Conservation (phyloP, 2,888 invertebrate species). For the Andrena chrysosceles region DNA sequence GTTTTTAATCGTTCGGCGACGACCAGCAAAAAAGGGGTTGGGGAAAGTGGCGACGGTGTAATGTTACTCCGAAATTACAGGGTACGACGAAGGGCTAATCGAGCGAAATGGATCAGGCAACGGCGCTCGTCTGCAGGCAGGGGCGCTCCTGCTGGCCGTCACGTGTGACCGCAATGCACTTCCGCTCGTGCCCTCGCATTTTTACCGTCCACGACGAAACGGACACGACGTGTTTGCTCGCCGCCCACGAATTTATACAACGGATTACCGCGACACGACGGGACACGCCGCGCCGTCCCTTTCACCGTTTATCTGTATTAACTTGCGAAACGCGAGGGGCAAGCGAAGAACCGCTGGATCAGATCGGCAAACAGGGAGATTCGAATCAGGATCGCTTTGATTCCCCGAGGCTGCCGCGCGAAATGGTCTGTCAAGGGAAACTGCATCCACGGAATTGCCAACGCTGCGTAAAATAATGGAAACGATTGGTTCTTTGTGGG, state of each 20-base stretch:
- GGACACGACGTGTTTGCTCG: neutral
- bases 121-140: neutral
- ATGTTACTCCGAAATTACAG: constrained; percentile 3
- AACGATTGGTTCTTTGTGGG: neutral
- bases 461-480: neutral
- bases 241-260: constrained; percentile 22
- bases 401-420: neutral
- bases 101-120: neutral
- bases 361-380: neutral
- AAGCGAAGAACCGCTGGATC: neutral
- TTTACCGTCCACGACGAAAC: constrained; percentile 35
- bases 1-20: neutral
- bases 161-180: constrained; percentile 39
- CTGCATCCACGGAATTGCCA: neutral
- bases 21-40: neutral
- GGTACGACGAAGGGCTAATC: neutral
- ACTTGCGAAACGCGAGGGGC: neutral
- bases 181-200: constrained; percentile 41
- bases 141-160: constrained; percentile 15
- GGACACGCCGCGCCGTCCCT: neutral
- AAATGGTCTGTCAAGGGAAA: neutral
- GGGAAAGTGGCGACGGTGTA: neutral
- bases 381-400: constrained; percentile 3
- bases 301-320: constrained; percentile 20
- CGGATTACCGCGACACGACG: constrained; percentile 15